Evolutionary conservation across 1,140 invertebrate species (phyloP).

Genomic region (Aleiodes sp.): DNA sequence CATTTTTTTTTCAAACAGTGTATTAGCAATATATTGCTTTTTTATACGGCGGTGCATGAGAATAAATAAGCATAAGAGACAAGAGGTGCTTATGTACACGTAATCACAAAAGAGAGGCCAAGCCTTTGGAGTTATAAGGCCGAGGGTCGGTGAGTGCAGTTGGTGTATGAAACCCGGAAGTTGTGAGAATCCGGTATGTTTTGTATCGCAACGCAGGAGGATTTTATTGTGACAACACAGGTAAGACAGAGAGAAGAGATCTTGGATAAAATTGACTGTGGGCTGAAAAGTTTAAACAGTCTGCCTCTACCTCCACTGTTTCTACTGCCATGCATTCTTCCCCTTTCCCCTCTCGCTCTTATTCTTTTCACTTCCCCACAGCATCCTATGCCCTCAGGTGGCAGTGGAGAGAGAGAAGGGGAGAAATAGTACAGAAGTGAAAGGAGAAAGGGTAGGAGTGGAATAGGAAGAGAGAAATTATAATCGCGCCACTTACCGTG

Average conservation of each 20-base stretch:
- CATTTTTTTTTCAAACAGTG: too few species aligned
- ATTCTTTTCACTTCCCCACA: neutral
- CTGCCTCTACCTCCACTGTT: neutral
- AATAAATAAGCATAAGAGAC: too few species aligned
- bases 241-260: neutral
- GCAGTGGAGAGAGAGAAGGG: constrained; percentile 19
- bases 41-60: too few species aligned
- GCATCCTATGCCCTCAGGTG: constrained; percentile 29
- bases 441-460: constrained; percentile 23
- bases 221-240: neutral
- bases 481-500: constrained; percentile 52
- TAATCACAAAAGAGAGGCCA: too few species aligned
- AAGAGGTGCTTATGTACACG: too few species aligned
- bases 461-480: constrained; percentile 42
- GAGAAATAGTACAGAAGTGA: constrained; percentile 20
- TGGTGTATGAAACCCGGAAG: too few species aligned
- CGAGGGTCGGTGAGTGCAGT: too few species aligned
- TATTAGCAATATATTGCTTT: too few species aligned
- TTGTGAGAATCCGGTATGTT: neutral
- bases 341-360: neutral
- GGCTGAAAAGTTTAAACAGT: constrained; percentile 28
- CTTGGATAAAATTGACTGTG: neutral
- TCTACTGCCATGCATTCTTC: neutral
- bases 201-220: neutral
- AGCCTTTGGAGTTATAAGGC: too few species aligned